Percentiles rank a stretch among this genome's conserved stretches.
Evolutionary conservation across 2,888 invertebrate genomes (phyloP).

Genomic region (Drosophila conformis): DNA sequence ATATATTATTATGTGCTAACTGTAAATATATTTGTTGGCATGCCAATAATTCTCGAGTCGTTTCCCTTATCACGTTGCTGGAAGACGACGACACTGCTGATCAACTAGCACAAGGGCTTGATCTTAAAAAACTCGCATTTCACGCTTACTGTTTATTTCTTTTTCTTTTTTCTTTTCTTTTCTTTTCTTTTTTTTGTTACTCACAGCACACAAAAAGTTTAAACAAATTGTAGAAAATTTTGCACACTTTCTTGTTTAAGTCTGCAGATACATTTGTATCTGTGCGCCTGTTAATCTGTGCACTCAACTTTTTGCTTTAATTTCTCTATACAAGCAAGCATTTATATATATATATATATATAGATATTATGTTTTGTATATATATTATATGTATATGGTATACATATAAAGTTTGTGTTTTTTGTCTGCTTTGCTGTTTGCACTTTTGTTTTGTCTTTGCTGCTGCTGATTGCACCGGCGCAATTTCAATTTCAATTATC

Average conservation of each 20-base stretch:
- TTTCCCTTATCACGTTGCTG: slow-evolving; percentile 42
- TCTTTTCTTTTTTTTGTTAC: slow-evolving; percentile 22
- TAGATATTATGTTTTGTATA: slow-evolving; percentile 9
- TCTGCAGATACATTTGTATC: slow-evolving; percentile 21
- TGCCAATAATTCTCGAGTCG: background rate
- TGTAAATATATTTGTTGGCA: background rate
- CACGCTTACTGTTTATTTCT: slow-evolving; percentile 12
- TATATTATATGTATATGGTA: background rate
- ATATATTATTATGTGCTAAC: slow-evolving; percentile 2
- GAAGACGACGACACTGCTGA: slow-evolving; percentile 2
- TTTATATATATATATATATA: background rate
- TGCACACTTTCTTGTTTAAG: slow-evolving; percentile 21
- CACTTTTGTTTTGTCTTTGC: slow-evolving; percentile 28
- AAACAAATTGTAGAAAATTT: slow-evolving; percentile 10
- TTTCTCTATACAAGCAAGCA: background rate
- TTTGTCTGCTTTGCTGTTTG: slow-evolving; percentile 18
- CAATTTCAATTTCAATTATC: slow-evolving; percentile 41
- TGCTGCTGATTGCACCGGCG: slow-evolving; percentile 41
- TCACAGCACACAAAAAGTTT: slow-evolving; percentile 30
- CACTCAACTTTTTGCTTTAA: slow-evolving; percentile 27
- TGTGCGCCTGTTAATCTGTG: slow-evolving; percentile 18
- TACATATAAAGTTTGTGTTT: background rate
- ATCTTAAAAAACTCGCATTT: slow-evolving; percentile 46
- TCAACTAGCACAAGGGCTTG: slow-evolving; percentile 43
- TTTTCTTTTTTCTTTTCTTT: background rate